Conservation (phyloP, 2,797 vertebrate species). For the Mormyrops boulengeri region DNA sequence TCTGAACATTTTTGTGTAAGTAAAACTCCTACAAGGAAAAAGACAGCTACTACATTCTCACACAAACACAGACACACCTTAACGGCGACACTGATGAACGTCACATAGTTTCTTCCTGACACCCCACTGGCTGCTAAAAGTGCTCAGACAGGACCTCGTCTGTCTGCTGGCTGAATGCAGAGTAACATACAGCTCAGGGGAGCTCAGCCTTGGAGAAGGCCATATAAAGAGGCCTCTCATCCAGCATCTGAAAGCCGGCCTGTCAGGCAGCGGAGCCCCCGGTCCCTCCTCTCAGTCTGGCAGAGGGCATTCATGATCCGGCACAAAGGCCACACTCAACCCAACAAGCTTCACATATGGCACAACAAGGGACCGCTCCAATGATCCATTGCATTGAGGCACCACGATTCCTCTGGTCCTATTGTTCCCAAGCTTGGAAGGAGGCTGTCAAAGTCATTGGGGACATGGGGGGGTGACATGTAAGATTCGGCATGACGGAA, state of each 20-base stretch:
- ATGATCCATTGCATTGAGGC: not conserved
- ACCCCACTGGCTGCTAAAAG: not conserved
- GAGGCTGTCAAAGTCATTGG: not conserved
- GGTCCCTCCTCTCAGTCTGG: not conserved
- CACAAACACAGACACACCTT: not conserved
- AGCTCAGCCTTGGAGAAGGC: not conserved
- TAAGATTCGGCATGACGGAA: not conserved
- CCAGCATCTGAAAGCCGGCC: not conserved
- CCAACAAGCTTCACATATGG: not conserved
- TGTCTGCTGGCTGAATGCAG: not conserved
- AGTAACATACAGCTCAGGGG: not conserved
- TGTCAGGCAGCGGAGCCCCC: not conserved
- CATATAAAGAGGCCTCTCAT: slow-evolving; percentile 10
- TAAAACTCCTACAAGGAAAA: not conserved
- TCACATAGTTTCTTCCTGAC: not conserved
- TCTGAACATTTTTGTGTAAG: no score
- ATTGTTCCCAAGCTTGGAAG: not conserved
- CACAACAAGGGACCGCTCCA: not conserved
- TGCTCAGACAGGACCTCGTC: not conserved
- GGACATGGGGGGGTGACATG: not conserved
- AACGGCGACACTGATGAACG: not conserved
- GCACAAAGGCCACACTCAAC: slow-evolving; percentile 12
- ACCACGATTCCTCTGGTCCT: not conserved
- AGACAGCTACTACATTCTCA: not conserved
- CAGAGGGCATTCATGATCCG: not conserved